Conservation (phyloP, 2,888 invertebrate genomes). For the Melanostoma mellinum region DNA sequence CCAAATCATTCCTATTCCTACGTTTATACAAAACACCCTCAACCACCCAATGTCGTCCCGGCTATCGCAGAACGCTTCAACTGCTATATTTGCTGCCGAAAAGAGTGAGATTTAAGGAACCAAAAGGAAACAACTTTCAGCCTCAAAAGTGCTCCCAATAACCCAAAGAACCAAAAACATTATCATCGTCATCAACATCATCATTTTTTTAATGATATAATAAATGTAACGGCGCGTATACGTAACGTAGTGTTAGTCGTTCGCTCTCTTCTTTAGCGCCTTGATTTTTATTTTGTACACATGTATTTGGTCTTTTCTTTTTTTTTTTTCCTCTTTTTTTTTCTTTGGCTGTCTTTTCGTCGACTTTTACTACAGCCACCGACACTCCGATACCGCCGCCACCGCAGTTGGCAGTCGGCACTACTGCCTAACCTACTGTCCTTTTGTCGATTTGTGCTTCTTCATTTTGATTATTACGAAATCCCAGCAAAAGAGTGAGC, state of each 20-base stretch:
- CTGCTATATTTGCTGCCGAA: not conserved
- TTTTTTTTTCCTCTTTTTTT: conserved; percentile 30
- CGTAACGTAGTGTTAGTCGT: conserved; percentile 65
- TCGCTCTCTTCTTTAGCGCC: conserved; percentile 39
- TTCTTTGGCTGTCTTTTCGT: conserved; percentile 55
- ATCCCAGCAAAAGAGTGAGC: conserved; percentile 60
- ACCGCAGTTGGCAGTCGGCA: not conserved
- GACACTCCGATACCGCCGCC: conserved; percentile 23
- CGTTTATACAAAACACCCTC: conserved; percentile 26
- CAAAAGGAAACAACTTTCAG: conserved; percentile 33
- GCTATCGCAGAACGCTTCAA: conserved; percentile 6
- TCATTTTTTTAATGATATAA: conserved; percentile 73
- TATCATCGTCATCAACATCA: conserved; percentile 71
- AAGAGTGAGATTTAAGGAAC: conserved; percentile 55
- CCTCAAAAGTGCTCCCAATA: conserved; percentile 68
- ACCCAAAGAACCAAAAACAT: conserved; percentile 72
- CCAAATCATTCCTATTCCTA: conserved; percentile 39
- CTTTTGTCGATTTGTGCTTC: conserved; percentile 62
- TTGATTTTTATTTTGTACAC: conserved; percentile 62
- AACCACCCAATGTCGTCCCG: not conserved
- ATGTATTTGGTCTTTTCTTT: conserved; percentile 41
- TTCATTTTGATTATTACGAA: conserved; percentile 65
- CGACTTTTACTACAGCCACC: conserved; percentile 46
- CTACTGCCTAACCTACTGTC: conserved; percentile 15
- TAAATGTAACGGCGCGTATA: conserved; percentile 70